These are phyloP conservation scores for Mastomys natalensis DNA, from an alignment of 2,113 vertebrate species.

Conservation along the genomic window DNA sequence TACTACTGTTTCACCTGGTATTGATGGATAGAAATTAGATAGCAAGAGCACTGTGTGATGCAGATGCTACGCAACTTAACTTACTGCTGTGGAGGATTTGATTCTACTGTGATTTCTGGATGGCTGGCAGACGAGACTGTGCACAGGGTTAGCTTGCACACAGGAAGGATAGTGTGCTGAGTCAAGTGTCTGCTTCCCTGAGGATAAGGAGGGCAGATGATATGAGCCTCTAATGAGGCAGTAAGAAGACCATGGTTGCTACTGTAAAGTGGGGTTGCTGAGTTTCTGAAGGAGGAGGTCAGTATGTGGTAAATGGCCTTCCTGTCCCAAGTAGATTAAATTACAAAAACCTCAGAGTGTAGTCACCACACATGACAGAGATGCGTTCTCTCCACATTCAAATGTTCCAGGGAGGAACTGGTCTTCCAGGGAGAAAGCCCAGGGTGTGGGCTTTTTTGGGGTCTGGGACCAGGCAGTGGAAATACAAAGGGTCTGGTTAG, in stretches of 20 bases:
- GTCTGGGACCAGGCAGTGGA: rapidly evolving
- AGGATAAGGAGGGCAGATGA: not conserved
- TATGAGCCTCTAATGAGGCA: not conserved
- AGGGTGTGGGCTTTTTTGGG: too few species aligned
- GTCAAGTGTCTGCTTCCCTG: rapidly evolving
- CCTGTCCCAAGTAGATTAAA: not conserved
- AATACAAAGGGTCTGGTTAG: not conserved
- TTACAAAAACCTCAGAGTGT: not conserved
- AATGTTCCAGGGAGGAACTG: too few species aligned
- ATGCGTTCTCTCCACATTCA: rapidly evolving
- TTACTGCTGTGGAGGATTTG: not conserved
- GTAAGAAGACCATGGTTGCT: not conserved
- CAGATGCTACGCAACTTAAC: not conserved
- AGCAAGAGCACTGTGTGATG: rapidly evolving
- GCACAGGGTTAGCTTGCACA: too few species aligned
- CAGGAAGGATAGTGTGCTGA: not conserved
- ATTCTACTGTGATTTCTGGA: not conserved
- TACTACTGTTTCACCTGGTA: too few species aligned
- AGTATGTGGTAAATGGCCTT: not conserved
- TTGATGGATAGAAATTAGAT: not conserved
- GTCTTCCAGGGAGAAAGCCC: not conserved
- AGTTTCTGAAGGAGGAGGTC: not conserved
- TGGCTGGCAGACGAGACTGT: not conserved
- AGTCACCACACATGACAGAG: not conserved
- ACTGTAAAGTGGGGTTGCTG: not conserved